A percentile compares a stretch with the other conserved stretches of the same genome.
These are phyloP conservation scores for Pseudomugil gertrudae DNA, from an alignment of 2,797 vertebrate genomes.

Conservation along the genomic window DNA sequence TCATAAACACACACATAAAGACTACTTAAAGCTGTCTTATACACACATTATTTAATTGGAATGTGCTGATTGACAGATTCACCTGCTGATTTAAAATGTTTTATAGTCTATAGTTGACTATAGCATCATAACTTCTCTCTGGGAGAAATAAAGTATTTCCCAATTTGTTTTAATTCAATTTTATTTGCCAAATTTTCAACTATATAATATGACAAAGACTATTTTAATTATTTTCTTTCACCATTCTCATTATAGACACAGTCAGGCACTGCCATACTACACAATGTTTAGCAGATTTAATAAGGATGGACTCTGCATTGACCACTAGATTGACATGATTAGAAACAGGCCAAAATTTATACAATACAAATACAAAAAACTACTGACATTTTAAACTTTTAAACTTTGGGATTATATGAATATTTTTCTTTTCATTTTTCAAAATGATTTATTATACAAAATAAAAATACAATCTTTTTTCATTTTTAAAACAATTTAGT, in stretches of 20 bases:
- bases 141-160: too few relatives aligned
- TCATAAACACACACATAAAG: slow-evolving; percentile 66
- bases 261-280: too few relatives aligned
- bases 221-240: slow-evolving; percentile 35
- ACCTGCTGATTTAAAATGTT: slow-evolving; percentile 61
- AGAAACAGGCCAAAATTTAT: not conserved
- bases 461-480: too few relatives aligned
- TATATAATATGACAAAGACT: slow-evolving; percentile 9
- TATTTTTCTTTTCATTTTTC: too few relatives aligned
- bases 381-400: too few relatives aligned
- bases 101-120: slow-evolving; percentile 38
- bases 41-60: slow-evolving; percentile 76
- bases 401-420: too few relatives aligned
- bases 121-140: too few relatives aligned
- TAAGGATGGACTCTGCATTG: too few relatives aligned
- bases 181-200: not conserved
- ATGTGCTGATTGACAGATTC: slow-evolving; percentile 64
- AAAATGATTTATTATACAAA: too few relatives aligned
- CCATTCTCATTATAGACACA: not conserved
- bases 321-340: too few relatives aligned
- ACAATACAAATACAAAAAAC: too few relatives aligned
- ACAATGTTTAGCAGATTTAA: not conserved
- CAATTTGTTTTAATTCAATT: too few relatives aligned
- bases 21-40: slow-evolving; percentile 57
- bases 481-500: not conserved